Evolutionary conservation across 2,888 invertebrate species (phyloP).

Genomic region (Troides oblongomaculatus): DNA sequence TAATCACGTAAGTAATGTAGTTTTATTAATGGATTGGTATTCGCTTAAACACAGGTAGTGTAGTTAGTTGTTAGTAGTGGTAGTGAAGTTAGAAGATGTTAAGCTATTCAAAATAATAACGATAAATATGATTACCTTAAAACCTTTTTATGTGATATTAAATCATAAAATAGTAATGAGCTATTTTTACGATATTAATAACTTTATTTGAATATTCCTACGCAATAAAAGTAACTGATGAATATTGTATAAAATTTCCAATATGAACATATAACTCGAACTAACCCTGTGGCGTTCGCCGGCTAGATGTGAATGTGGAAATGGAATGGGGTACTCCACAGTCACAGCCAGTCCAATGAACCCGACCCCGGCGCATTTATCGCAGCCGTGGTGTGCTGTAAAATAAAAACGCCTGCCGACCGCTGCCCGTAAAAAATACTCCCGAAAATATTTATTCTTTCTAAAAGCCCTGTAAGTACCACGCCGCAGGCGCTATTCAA

Average conservation of each 20-base stretch:
- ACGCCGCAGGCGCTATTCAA: conserved; percentile 8
- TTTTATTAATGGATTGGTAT: no score
- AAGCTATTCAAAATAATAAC: no score
- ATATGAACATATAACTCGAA: conserved; percentile 21
- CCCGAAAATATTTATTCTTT: conserved; percentile 67
- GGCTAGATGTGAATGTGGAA: conserved; percentile 10
- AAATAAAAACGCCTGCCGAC: conserved; percentile 67
- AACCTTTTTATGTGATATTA: not conserved
- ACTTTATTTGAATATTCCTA: not conserved
- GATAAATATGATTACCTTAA: no score
- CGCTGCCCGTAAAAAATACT: conserved; percentile 65
- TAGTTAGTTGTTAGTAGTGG: no score
- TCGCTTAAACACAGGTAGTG: no score
- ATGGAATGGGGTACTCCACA: conserved; percentile 23
- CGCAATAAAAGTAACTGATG: conserved; percentile 6
- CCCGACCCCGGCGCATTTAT: conserved; percentile 57
- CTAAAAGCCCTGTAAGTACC: conserved; percentile 36
- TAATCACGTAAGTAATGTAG: no score
- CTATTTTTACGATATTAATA: not conserved
- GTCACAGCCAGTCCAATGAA: conserved; percentile 22
- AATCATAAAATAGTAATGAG: no score
- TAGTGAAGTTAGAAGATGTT: no score
- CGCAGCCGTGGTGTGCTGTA: conserved; percentile 76
- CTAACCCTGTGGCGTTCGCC: conserved; percentile 11
- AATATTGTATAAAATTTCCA: conserved; percentile 6